phyloP scores from a whole-genome alignment of 1,140 invertebrate genomes.

The Himalopsyche phryganea region DNA sequence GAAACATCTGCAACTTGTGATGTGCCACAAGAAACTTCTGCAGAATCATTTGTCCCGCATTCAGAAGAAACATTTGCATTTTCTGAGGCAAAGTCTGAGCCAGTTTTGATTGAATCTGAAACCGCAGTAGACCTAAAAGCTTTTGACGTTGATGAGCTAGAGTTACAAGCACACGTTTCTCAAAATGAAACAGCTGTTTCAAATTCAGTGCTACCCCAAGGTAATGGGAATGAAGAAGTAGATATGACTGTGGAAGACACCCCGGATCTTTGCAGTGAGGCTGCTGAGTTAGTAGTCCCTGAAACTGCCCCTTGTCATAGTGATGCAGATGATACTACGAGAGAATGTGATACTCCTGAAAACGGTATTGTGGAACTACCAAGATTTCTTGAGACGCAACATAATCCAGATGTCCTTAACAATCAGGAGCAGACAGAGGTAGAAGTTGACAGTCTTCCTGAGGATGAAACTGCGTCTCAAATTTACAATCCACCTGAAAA shows the following conservation, averaged over 20 bases:
- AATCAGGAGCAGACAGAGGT: too few relatives aligned
- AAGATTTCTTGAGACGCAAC: too few relatives aligned
- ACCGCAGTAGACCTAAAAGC: not conserved
- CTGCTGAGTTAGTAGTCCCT: not conserved
- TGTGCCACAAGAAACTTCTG: not conserved
- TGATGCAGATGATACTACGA: too few relatives aligned
- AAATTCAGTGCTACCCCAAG: too few relatives aligned
- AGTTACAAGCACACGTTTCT: not conserved
- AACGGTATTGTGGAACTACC: too few relatives aligned
- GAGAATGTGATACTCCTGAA: too few relatives aligned
- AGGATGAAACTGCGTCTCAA: too few relatives aligned
- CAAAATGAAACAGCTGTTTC: not conserved
- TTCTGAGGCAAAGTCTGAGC: conserved; percentile 8
- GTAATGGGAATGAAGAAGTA: too few relatives aligned
- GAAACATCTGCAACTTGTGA: not conserved
- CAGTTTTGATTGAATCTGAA: conserved; percentile 5
- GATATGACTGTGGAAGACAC: not conserved
- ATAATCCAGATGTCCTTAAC: too few relatives aligned
- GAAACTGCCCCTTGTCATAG: not conserved
- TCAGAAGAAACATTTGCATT: too few relatives aligned
- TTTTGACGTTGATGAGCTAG: not conserved
- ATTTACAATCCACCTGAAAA: too few relatives aligned
- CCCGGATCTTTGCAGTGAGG: not conserved
- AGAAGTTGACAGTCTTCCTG: too few relatives aligned
- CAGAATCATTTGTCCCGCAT: not conserved